Evolutionary conservation across 2,797 vertebrate species (phyloP).

Genomic region (Brachyalestes nurse): DNA sequence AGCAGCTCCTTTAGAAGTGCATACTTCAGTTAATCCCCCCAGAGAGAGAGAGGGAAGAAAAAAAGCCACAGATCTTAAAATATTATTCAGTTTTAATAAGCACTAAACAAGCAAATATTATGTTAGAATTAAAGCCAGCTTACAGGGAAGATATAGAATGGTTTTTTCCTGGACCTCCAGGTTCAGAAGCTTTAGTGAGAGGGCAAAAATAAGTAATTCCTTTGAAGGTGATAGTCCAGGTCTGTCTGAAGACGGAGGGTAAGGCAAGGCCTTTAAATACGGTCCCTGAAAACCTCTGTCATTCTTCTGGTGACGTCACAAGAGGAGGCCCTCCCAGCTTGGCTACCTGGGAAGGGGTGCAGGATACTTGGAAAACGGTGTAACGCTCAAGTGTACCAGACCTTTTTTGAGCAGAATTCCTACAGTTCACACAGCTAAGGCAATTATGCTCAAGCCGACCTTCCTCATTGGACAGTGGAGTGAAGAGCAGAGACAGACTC

Average conservation of each 20-base stretch:
- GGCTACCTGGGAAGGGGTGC: slow-evolving; percentile 47
- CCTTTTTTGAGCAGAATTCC: not conserved
- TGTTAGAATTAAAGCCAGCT: slow-evolving; percentile 46
- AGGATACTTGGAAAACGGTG: slow-evolving; percentile 11
- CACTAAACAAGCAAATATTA: slow-evolving; percentile 32
- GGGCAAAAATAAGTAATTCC: slow-evolving; percentile 52
- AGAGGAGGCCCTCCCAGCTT: slow-evolving; percentile 52
- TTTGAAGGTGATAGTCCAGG: slow-evolving; percentile 53
- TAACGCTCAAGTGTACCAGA: slow-evolving; percentile 2
- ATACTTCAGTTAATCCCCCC: slow-evolving; percentile 52
- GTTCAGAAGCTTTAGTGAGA: slow-evolving; percentile 34
- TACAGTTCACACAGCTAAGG: not conserved
- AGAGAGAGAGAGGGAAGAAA: slow-evolving; percentile 11
- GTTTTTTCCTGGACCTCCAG: slow-evolving; percentile 34
- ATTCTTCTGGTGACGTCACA: slow-evolving; percentile 62
- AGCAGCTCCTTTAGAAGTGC: slow-evolving; percentile 38
- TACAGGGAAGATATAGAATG: slow-evolving; percentile 45
- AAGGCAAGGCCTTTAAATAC: slow-evolving; percentile 65
- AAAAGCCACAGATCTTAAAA: slow-evolving; percentile 11
- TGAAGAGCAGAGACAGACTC: too few relatives aligned
- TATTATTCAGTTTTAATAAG: slow-evolving; percentile 29
- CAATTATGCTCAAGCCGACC: not conserved
- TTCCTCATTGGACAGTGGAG: not conserved
- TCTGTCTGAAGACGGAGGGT: slow-evolving; percentile 46
- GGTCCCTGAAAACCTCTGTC: slow-evolving; percentile 55